Percentiles rank a stretch among this genome's conserved stretches.
phyloP scores from a whole-genome alignment of 2,113 vertebrate species.

The Channa argus region DNA sequence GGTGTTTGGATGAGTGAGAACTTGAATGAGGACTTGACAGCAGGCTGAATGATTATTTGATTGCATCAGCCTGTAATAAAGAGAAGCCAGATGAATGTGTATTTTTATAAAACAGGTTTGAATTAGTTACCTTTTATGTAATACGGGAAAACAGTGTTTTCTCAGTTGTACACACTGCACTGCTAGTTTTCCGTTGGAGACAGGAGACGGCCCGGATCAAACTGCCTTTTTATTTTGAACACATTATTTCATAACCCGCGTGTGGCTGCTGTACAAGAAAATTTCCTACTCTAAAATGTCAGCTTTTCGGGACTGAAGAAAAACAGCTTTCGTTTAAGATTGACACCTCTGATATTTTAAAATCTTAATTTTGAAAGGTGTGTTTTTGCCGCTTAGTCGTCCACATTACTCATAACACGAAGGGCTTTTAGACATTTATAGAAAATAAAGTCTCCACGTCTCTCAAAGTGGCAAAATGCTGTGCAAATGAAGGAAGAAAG shows the following conservation, averaged over 20 bases:
- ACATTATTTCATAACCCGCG: constrained; percentile 20
- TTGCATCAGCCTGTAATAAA: constrained; percentile 3
- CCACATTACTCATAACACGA: constrained; percentile 19
- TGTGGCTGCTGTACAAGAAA: not conserved
- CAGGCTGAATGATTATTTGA: constrained; percentile 3
- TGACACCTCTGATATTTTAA: constrained; percentile 59
- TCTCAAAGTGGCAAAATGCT: not conserved
- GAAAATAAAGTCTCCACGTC: constrained; percentile 9
- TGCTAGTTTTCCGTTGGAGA: not conserved
- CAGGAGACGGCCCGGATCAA: constrained; percentile 1
- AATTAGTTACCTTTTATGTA: not conserved
- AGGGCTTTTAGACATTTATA: constrained; percentile 13
- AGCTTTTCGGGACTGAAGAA: constrained; percentile 25
- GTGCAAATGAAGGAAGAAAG: not conserved
- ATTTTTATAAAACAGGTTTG: not conserved
- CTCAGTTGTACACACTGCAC: not conserved
- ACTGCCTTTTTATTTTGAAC: constrained; percentile 10
- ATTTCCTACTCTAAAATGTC: constrained; percentile 39
- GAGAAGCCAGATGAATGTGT: not conserved
- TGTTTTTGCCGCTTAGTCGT: constrained; percentile 25
- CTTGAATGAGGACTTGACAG: constrained; percentile 10
- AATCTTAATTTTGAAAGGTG: constrained; percentile 14
- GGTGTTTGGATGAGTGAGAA: constrained; percentile 2
- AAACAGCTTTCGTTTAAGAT: constrained; percentile 35
- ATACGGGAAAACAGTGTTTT: not conserved